Evolutionary conservation across 2,797 vertebrate species (phyloP), one percentile per base, ranked within the genome.

Genomic region (Takifugu rubripes): DNA sequence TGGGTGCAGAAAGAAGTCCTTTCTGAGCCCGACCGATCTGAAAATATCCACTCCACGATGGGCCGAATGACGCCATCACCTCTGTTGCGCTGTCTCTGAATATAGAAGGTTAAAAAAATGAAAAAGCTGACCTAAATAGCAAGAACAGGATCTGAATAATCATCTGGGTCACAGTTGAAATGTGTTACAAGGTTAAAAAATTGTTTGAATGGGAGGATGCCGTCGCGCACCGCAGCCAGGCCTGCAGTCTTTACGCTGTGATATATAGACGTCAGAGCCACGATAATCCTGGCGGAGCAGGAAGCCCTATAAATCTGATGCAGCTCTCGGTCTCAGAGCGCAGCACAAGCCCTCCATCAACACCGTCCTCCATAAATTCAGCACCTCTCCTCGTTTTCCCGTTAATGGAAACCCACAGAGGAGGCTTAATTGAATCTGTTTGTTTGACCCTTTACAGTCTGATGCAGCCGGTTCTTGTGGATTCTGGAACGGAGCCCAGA

Each of bases 11-110:
- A 69, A 61, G 61, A 72, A 71, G 21, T 21, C 21, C 21, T 21
- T 21, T 89, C 84, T 79, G 88, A 84, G 84, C 85, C 82, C 21
- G 89, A 88, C 87, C 87, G 66, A 82, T 86, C 79, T 86, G 73
- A 74, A 89, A 83, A 85, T 80, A 83, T 85, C 80, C 74, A 77
- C 43, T 47, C 69, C 78, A 76, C 84, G 64, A 75, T 5, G 25
- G 17, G 68, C 82, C 85, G 84, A 84, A 89, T 81, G 64, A 66
- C 56, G 57, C 44, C 48, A 83, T 49, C 33, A 33, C 33, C 33
- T 33, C 33, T 33, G 33, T 33, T 9, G 12, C 9, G 6, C 43
- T 33, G 36, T 11, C 36, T 14, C 31, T 33, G 31, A 33, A 33
- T 33, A 33, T 10, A 21, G 21, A 46, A 46, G 8, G 17, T 48